Conservation (phyloP, 2,113 vertebrate genomes). For the Cottus gobio region DNA sequence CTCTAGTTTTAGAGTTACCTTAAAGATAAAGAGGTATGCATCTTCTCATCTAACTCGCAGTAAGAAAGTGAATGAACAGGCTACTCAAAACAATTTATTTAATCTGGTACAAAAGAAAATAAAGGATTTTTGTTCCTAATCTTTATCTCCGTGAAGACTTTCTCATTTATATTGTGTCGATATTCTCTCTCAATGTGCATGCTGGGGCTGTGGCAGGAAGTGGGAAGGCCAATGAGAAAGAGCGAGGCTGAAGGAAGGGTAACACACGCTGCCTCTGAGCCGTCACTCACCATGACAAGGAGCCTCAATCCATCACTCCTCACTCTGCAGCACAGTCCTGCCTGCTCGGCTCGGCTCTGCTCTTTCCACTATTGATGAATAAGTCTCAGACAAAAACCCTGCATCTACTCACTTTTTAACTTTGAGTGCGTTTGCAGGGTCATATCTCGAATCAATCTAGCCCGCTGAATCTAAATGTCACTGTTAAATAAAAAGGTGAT, state of each 20-base stretch:
- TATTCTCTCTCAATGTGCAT: conserved; percentile 37
- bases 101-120: not conserved
- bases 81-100: not conserved
- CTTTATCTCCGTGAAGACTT: not conserved
- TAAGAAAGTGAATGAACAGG: not conserved
- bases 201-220: conserved; percentile 20
- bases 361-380: conserved; percentile 54
- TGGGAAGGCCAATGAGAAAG: conserved; percentile 11
- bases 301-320: conserved; percentile 58
- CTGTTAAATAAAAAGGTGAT: conserved; percentile 31
- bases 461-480: conserved; percentile 31
- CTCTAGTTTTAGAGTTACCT: not conserved
- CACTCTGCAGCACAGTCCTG: conserved; percentile 12
- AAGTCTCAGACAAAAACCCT: conserved; percentile 24
- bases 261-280: conserved; percentile 43
- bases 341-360: conserved; percentile 4
- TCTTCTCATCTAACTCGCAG: not conserved
- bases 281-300: conserved; percentile 39
- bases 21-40: not conserved
- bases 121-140: too few species aligned
- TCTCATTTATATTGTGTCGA: conserved; percentile 42
- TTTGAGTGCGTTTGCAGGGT: conserved; percentile 31
- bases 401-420: conserved; percentile 27
- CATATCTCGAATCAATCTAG: conserved; percentile 28
- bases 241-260: conserved; percentile 29